Conservation (phyloP, 2,113 vertebrate species). For the Callionymus lyra region DNA sequence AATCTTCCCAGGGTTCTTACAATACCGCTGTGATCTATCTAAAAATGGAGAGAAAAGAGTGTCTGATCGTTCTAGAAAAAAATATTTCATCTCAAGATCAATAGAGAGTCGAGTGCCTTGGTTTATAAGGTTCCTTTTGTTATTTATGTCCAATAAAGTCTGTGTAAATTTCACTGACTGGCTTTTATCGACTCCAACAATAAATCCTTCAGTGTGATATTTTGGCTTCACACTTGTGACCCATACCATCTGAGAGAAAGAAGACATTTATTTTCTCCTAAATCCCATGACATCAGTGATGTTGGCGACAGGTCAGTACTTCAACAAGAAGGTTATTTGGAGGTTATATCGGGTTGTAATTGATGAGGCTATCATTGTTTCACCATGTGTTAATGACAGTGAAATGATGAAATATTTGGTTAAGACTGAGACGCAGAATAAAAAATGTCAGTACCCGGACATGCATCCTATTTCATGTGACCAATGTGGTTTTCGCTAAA, state of each 20-base stretch:
- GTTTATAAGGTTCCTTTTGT: constrained; percentile 15
- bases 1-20: constrained; percentile 2
- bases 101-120: constrained; percentile 20
- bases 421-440: too few relatives aligned
- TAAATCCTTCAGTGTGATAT: constrained; percentile 25
- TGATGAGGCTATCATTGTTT: too few relatives aligned
- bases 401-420: too few relatives aligned
- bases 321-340: constrained; percentile 11
- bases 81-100: too few relatives aligned
- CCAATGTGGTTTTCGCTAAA: too few relatives aligned
- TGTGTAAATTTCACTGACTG: constrained; percentile 26
- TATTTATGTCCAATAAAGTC: constrained; percentile 37
- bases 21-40: constrained; percentile 1
- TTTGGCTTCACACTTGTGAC: constrained; percentile 29
- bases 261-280: constrained; percentile 1
- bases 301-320: too few relatives aligned
- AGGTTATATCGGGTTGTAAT: not conserved
- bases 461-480: too few relatives aligned
- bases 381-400: too few relatives aligned
- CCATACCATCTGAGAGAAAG: constrained; percentile 31
- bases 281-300: constrained; percentile 3
- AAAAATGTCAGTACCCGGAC: too few relatives aligned
- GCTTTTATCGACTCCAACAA: constrained; percentile 12
- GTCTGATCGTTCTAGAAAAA: too few relatives aligned
- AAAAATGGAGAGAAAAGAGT: too few relatives aligned